Percentiles rank a stretch among this genome's conserved stretches.
Conservation (phyloP, 2,888 invertebrate genomes). For the Campoletis raptor region DNA sequence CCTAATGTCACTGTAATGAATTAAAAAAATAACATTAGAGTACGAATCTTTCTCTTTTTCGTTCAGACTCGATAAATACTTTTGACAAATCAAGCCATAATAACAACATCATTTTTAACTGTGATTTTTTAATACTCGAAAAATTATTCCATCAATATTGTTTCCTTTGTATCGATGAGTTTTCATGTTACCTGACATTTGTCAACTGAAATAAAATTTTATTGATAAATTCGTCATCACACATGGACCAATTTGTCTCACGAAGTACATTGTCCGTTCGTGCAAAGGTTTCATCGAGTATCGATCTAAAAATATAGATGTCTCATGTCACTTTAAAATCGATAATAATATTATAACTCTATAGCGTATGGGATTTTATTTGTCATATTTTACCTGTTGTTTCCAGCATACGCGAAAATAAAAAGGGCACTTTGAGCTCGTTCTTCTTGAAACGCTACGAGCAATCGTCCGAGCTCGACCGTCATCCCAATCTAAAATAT, state of each 20-base stretch:
- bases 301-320: constrained; percentile 78
- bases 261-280: constrained; percentile 82
- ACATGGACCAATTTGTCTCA: constrained; percentile 72
- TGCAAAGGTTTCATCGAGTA: constrained; percentile 80
- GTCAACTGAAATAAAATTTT: constrained; percentile 78
- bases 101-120: neutral
- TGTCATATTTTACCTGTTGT: constrained; percentile 73
- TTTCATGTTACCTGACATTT: constrained; percentile 81
- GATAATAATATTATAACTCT: neutral
- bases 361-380: constrained; percentile 1
- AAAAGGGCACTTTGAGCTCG: constrained; percentile 82
- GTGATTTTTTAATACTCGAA: neutral
- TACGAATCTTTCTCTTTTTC: neutral
- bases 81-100: neutral
- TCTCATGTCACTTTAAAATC: neutral
- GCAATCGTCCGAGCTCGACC: constrained; percentile 84
- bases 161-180: neutral
- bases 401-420: constrained; percentile 76
- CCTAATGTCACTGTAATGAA: constrained; percentile 86
- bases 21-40: constrained; percentile 46
- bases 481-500: constrained; percentile 75
- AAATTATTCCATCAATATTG: neutral
- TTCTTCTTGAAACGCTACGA: constrained; percentile 86
- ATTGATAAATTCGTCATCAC: constrained; percentile 76
- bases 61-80: neutral